Base-by-base conservation (phyloP, 2,888 invertebrate genomes). In the Eueremaeus valkanovi region DNA sequence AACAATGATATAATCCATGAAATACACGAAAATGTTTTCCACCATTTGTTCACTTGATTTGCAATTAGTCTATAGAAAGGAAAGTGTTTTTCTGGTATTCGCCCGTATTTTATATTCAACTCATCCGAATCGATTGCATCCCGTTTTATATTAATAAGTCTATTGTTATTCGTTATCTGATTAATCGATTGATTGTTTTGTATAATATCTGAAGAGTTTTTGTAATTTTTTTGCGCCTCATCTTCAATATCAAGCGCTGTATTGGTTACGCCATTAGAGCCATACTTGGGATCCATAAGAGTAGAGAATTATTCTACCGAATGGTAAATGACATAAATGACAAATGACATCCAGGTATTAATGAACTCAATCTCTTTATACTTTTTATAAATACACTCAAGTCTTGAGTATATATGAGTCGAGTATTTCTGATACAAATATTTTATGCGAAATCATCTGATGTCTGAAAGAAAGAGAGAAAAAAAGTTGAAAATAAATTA, bases 1-100 rank as follows among this genome's bases (percentile, higher is more conserved):
- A 81, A 75, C 8, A 80, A 40, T 45, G 51, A 75, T 11, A 75
- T 21, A n/a, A 76, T 31, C 29, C 40, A 27, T 24, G 31, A 24
- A n/a, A 74, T 9, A 5, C 70, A 45, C 13, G 74, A 58, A 51
- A 40, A 73, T 33, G 61, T 55, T 21, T 66, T 29, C 33, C 68
- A 70, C 27, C 31, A 70, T 29, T 45, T 68, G 1, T 21, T 66
- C 21, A 66, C 8, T 21, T 66, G 18, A 21, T 31, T 24, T 11
- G 36, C 21, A 21, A 66, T 3, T 0, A 9, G 2, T 66, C 33
- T 66, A 21, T 40, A 21, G n/a, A 66, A 40, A n/a, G 66, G 24
- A 36, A 40, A 24, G 9, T 40, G 0, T 40, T 66, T 40, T 40
- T 66, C 36, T 9, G 66, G 66, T 66, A 33, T 21, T 21, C 36